These are phyloP conservation scores for Lutjanus campechanus DNA, from an alignment of 2,797 vertebrate species.

Conservation along the genomic window DNA sequence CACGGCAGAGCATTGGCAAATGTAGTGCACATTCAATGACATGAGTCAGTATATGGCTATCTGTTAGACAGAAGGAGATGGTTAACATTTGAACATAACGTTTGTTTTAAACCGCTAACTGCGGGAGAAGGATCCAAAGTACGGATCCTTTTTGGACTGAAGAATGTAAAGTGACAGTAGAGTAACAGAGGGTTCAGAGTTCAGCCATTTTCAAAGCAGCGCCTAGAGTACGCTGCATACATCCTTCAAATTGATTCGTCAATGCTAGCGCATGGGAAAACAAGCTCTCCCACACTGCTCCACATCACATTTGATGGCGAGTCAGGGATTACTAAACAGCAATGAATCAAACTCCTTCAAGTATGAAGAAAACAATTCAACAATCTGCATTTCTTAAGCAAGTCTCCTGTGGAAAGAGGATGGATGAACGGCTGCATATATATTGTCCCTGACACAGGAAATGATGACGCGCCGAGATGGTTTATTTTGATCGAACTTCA, in stretches of 20 bases:
- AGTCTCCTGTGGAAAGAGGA: conserved; percentile 1
- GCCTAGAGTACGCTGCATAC: neutral
- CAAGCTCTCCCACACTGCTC: conserved; percentile 7
- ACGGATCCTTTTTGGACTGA: neutral
- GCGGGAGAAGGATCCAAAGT: neutral
- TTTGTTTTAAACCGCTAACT: neutral
- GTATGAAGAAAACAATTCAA: conserved; percentile 19
- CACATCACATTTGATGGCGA: conserved; percentile 22
- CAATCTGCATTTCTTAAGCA: neutral
- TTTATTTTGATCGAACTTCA: neutral
- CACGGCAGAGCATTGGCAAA: conserved; percentile 64
- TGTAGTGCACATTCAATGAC: conserved; percentile 49
- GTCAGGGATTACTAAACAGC: conserved; percentile 2
- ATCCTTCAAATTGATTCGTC: conserved; percentile 36
- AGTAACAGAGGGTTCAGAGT: neutral
- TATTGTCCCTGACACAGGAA: conserved; percentile 9
- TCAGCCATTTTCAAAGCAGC: neutral
- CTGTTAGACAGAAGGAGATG: conserved; percentile 1
- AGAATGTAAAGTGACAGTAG: neutral
- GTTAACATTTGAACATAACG: neutral
- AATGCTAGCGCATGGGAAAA: neutral
- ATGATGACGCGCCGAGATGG: neutral
- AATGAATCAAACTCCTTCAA: conserved; percentile 40
- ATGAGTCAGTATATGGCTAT: conserved; percentile 50
- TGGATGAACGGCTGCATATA: neutral